Conservation (phyloP, 2,113 vertebrate species). For the Poeciliopsis occidentalis region DNA sequence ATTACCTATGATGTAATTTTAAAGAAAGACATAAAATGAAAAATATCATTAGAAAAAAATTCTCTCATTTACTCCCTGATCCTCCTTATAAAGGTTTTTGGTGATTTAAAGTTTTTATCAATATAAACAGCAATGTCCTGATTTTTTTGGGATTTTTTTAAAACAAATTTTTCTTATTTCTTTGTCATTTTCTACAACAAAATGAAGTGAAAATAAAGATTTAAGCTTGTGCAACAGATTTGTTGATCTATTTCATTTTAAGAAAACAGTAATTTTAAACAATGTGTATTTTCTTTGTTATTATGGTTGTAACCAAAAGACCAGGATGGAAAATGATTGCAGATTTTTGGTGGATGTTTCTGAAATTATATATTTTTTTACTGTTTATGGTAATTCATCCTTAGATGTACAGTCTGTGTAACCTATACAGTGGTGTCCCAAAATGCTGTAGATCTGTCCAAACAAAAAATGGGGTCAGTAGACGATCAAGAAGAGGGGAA, state of each 20-base stretch:
- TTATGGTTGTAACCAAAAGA: too few relatives aligned
- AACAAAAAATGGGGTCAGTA: too few relatives aligned
- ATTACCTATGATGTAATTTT: background rate
- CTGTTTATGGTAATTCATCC: too few relatives aligned
- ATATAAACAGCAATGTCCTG: background rate
- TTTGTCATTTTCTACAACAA: background rate
- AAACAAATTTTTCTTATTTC: background rate
- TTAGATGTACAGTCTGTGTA: too few relatives aligned
- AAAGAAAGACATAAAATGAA: background rate
- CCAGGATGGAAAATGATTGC: too few relatives aligned
- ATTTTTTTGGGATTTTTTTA: background rate
- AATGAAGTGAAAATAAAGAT: background rate
- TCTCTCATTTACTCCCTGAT: background rate
- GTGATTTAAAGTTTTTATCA: slow-evolving; percentile 9
- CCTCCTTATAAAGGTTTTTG: background rate
- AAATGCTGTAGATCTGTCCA: too few relatives aligned
- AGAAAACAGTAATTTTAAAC: background rate
- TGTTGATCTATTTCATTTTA: background rate
- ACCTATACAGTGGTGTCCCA: too few relatives aligned
- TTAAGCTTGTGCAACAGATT: background rate
- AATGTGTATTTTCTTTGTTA: too few relatives aligned
- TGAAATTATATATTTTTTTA: too few relatives aligned
- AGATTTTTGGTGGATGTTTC: too few relatives aligned
- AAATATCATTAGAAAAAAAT: background rate
- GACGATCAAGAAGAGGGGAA: too few relatives aligned